phyloP scores from a whole-genome alignment of 2,113 vertebrate genomes.

The Athene cunicularia region DNA sequence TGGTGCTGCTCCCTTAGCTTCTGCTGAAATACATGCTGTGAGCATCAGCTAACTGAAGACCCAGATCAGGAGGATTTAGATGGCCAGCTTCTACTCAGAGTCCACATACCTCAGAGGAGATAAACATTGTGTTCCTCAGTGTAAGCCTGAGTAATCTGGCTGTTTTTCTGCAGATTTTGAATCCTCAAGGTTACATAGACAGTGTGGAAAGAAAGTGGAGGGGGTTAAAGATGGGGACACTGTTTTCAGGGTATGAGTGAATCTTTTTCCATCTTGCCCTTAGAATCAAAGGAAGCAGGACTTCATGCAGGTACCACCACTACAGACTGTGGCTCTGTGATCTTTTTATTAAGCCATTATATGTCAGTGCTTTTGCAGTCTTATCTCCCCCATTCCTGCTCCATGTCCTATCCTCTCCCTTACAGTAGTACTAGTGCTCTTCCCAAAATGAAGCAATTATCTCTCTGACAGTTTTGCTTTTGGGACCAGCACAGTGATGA shows the following conservation, averaged over 20 bases:
- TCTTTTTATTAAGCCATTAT: background rate
- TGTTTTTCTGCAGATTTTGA: background rate
- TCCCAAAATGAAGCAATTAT: background rate
- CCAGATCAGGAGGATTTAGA: background rate
- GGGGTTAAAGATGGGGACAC: background rate
- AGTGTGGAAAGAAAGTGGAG: background rate
- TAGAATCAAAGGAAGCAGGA: background rate
- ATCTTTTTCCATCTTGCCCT: background rate
- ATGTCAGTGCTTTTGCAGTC: background rate
- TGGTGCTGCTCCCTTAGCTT: background rate
- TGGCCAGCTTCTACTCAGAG: background rate
- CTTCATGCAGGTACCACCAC: background rate
- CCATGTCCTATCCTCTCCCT: background rate
- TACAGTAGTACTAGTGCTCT: background rate
- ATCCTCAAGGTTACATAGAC: fast-evolving
- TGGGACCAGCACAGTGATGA: background rate
- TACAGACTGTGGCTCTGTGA: background rate
- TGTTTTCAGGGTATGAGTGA: background rate
- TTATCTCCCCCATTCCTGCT: background rate
- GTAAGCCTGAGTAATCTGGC: background rate
- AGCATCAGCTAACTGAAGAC: background rate
- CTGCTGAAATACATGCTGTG: background rate
- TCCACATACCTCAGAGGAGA: background rate
- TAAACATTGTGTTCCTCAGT: background rate
- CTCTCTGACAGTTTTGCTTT: background rate